Evolutionary conservation across 2,797 vertebrate species (phyloP), one percentile per base, ranked within the genome.

Genomic region (Caiman crocodilus): DNA sequence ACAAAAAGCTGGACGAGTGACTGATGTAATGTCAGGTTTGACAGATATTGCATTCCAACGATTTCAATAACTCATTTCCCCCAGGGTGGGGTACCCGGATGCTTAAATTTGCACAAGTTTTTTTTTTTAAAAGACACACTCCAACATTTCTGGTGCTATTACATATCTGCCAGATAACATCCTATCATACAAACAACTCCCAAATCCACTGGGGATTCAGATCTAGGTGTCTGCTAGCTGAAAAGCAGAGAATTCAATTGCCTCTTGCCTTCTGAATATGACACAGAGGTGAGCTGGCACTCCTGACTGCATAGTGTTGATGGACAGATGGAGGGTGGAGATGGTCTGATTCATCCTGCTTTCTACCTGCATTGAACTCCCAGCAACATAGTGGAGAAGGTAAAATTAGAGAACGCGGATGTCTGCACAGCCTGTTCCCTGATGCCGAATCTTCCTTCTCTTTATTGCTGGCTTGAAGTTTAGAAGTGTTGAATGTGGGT

Each of bases 61-160:
- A 87, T 89, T 96, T 87, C 76, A 90, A 85, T 77, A 90, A 69
- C 65, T 61, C 23, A 2, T 94, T 94, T 94, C 79, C 79, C 55
- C 58, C 77, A 76, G 63, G 63, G 32, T 60, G 61, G 78, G 64
- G 12, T 85, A 65, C 75, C 84, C 26, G 55, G 65, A 60, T 90
- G 23, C 30, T 85, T 59, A 89, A 88, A 59, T 79, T 85, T 77
- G 64, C 32, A 4, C 6, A n/a, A 58, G n/a, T 56, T 1, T 16
- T 63, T 82, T 63, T 61, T 21, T 56, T 55, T 0, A 7, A 58
- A 77, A 76, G 6, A 6, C 14, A 50, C 3, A 9, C 35, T 35
- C 82, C 28, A 20, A n/a, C 8, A 64, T 78, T 76, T 63, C 60
- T 30, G 75, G 17, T 55, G 50, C 50, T 84, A 60, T 64, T 18